Conservation (phyloP, 2,113 vertebrate genomes). For the Apus apus region DNA sequence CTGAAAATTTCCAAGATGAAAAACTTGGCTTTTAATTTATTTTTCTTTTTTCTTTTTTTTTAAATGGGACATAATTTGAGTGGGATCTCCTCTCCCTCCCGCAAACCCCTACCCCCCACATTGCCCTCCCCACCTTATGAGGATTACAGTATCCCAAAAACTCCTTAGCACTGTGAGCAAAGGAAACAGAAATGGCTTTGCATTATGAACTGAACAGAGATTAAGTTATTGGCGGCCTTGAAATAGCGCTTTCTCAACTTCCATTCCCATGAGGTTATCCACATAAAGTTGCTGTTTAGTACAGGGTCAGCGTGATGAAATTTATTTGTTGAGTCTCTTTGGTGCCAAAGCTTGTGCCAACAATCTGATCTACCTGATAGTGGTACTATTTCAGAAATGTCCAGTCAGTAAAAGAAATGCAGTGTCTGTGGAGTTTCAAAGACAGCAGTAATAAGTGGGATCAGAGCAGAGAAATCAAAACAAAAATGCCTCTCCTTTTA, state of each 20-base stretch:
- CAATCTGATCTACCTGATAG: slow-evolving; percentile 82
- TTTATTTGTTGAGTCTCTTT: slow-evolving; percentile 85
- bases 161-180: slow-evolving; percentile 58
- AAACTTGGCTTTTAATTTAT: slow-evolving; percentile 54
- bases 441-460: background rate
- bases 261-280: slow-evolving; percentile 79
- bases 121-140: slow-evolving; percentile 39
- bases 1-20: slow-evolving; percentile 69
- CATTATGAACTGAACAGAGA: slow-evolving; percentile 78
- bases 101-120: slow-evolving; percentile 61
- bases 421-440: slow-evolving; percentile 51
- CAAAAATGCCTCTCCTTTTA: background rate
- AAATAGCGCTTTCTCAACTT: slow-evolving; percentile 82
- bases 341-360: slow-evolving; percentile 79
- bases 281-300: slow-evolving; percentile 77
- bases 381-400: slow-evolving; percentile 79
- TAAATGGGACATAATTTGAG: slow-evolving; percentile 68
- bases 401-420: slow-evolving; percentile 62
- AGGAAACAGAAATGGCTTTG: slow-evolving; percentile 73
- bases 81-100: slow-evolving; percentile 62
- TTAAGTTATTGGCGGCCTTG: slow-evolving; percentile 80
- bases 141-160: slow-evolving; percentile 59
- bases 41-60: slow-evolving; percentile 49
- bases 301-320: slow-evolving; percentile 82
- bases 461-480: slow-evolving; percentile 1